A percentile compares a stretch with the other conserved stretches of the same genome.
phyloP scores from a whole-genome alignment of 2,888 invertebrate genomes.

The Hybos culiciformis region DNA sequence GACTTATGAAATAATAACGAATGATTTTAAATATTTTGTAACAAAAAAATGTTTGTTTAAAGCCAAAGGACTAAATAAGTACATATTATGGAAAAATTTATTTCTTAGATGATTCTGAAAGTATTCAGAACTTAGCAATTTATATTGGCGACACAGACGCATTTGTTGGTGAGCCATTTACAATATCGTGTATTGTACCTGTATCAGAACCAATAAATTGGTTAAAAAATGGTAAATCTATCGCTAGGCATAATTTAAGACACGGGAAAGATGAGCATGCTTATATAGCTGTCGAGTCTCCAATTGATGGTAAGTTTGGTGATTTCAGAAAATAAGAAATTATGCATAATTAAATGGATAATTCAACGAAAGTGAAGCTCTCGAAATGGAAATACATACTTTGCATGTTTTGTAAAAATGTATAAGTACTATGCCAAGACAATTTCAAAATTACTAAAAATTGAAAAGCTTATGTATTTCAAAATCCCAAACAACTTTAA shows the following conservation, averaged over 20 bases:
- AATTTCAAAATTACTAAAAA: too few relatives aligned
- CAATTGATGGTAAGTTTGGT: conserved; percentile 31
- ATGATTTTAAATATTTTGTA: too few relatives aligned
- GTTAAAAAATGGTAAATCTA: conserved; percentile 32
- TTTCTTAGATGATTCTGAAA: neutral
- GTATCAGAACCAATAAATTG: conserved; percentile 32
- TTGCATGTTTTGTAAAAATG: conserved; percentile 14
- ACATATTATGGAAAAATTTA: too few relatives aligned
- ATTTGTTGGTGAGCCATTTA: conserved; percentile 30
- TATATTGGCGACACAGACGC: conserved; percentile 34
- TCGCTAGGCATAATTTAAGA: conserved; percentile 32
- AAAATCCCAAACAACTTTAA: too few relatives aligned
- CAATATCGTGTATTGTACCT: conserved; percentile 32
- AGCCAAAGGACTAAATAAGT: too few relatives aligned
- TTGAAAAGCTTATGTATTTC: too few relatives aligned
- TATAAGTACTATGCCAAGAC: too few relatives aligned
- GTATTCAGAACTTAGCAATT: neutral
- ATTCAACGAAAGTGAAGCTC: neutral
- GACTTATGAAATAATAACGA: too few relatives aligned
- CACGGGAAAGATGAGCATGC: conserved; percentile 34
- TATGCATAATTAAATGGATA: neutral
- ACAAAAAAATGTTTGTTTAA: too few relatives aligned
- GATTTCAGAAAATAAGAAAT: neutral
- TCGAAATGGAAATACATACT: neutral
- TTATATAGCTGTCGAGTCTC: conserved; percentile 26